Conservation (phyloP, 2,797 vertebrate genomes). For the Phrynocephalus vlangalii region DNA sequence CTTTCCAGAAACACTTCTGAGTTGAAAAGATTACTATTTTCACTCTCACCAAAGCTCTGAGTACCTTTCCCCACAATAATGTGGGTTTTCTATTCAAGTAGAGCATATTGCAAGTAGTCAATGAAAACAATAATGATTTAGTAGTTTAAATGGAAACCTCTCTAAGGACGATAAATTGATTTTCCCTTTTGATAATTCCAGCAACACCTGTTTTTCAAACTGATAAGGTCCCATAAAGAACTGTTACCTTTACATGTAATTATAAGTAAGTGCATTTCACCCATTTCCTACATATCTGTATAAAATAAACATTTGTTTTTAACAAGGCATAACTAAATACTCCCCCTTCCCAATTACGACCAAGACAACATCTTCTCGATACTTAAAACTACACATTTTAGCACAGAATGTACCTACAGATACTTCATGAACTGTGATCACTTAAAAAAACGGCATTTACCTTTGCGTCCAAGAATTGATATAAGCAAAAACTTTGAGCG, state of each 20-base stretch:
- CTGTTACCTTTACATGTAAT: background rate
- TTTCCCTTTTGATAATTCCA: background rate
- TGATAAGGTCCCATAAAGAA: background rate
- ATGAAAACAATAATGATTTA: background rate
- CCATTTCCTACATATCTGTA: background rate
- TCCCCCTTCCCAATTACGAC: background rate
- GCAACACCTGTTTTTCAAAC: background rate
- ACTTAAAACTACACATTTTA: background rate
- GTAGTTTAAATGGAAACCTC: background rate
- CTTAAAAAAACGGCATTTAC: conserved; percentile 75
- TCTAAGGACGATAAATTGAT: background rate
- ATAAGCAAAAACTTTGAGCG: conserved; percentile 97
- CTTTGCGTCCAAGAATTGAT: conserved; percentile 99
- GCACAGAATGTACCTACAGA: background rate
- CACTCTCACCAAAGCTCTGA: background rate
- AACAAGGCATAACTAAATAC: background rate
- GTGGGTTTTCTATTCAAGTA: background rate
- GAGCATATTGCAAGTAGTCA: background rate
- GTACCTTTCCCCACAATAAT: background rate
- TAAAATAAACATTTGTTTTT: too few species aligned
- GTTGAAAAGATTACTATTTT: background rate
- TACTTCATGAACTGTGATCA: background rate
- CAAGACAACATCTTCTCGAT: background rate
- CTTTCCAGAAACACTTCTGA: background rate
- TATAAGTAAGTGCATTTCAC: background rate